A percentile compares a stretch with the other conserved stretches of the same genome.
phyloP scores from a whole-genome alignment of 2,888 invertebrate species.

The Junonia oenone region DNA sequence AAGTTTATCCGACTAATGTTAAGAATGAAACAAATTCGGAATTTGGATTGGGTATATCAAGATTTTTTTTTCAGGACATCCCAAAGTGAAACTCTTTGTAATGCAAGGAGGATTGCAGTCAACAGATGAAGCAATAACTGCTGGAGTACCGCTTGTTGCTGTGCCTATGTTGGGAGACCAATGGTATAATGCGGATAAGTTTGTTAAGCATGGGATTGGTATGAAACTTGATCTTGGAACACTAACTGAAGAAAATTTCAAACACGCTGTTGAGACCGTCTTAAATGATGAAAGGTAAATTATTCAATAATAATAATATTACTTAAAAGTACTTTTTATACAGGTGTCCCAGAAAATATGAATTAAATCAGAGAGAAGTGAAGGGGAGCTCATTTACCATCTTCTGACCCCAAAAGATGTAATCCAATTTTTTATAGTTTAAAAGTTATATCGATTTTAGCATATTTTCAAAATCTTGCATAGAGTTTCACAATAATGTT shows the following conservation, averaged over 20 bases:
- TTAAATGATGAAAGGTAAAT: slow-evolving; percentile 26
- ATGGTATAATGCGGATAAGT: slow-evolving; percentile 45
- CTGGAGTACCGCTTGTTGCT: slow-evolving; percentile 51
- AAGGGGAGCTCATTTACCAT: too few relatives aligned
- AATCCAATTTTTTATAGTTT: too few relatives aligned
- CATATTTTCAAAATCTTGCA: too few relatives aligned
- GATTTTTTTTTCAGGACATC: slow-evolving; percentile 46
- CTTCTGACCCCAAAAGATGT: too few relatives aligned
- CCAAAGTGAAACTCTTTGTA: slow-evolving; percentile 54
- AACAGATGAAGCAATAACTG: slow-evolving; percentile 55
- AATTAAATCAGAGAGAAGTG: too few relatives aligned
- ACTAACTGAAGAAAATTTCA: slow-evolving; percentile 36
- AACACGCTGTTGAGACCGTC: slow-evolving; percentile 33
- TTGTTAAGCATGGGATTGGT: slow-evolving; percentile 41
- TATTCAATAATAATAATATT: too few relatives aligned
- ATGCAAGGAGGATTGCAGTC: slow-evolving; percentile 63
- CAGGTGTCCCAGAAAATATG: too few relatives aligned
- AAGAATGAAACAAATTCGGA: background rate
- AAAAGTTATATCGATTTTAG: too few relatives aligned
- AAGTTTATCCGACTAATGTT: background rate
- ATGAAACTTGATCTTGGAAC: slow-evolving; percentile 37
- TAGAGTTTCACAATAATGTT: too few relatives aligned
- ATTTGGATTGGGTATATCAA: background rate
- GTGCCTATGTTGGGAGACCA: slow-evolving; percentile 58
- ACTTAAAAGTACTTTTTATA: too few relatives aligned